A percentile compares a stretch with the other conserved stretches of the same genome.
Conservation (phyloP, 2,888 invertebrate genomes). For the Corbicula japonica region DNA sequence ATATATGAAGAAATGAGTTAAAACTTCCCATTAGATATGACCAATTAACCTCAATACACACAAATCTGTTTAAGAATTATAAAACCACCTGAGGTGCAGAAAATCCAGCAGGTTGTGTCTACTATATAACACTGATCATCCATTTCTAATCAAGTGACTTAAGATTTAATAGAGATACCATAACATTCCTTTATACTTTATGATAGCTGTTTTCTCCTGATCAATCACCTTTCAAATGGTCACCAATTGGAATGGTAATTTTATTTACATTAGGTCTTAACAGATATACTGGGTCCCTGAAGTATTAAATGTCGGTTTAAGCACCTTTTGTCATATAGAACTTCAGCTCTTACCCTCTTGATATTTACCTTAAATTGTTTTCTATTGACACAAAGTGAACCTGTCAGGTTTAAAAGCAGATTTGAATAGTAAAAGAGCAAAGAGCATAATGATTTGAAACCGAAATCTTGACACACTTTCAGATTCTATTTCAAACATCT, state of each 20-base stretch:
- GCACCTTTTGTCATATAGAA: constrained; percentile 19
- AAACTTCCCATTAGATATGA: too few relatives aligned
- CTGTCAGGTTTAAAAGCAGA: constrained; percentile 2
- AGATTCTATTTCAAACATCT: neutral
- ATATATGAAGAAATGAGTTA: too few relatives aligned
- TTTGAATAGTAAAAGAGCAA: constrained; percentile 13
- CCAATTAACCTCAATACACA: too few relatives aligned
- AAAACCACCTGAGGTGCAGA: constrained; percentile 11
- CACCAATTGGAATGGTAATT: constrained; percentile 45
- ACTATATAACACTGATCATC: neutral
- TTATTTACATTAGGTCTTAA: constrained; percentile 45
- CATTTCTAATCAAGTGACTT: constrained; percentile 10
- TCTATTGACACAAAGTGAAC: constrained; percentile 15
- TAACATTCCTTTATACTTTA: constrained; percentile 19
- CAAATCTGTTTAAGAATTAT: too few relatives aligned
- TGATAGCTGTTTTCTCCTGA: neutral
- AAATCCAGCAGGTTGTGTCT: neutral
- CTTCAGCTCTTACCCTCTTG: constrained; percentile 6
- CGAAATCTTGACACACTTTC: constrained; percentile 14
- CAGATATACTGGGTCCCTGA: neutral
- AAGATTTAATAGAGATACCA: constrained; percentile 21
- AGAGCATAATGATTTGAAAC: constrained; percentile 10
- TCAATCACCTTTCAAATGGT: constrained; percentile 47
- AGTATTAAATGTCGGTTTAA: constrained; percentile 44
- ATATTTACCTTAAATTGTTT: constrained; percentile 10